Conservation (phyloP, 2,888 invertebrate species). For the Drosophila gaucha region DNA sequence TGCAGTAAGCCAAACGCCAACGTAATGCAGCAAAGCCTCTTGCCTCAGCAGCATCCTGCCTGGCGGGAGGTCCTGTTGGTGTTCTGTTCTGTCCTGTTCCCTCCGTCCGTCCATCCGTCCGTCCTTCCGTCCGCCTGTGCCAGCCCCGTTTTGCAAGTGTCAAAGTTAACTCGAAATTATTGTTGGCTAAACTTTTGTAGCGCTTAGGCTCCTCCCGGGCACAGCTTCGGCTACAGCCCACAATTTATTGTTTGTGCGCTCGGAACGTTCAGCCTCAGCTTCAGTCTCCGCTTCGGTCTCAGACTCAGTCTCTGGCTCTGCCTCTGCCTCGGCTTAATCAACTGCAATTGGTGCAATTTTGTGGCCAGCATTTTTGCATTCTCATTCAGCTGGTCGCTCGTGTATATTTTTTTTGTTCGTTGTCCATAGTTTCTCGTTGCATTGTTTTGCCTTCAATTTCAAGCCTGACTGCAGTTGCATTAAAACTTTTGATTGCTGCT, state of each 20-base stretch:
- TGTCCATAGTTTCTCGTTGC: constrained; percentile 37
- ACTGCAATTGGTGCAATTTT: constrained; percentile 76
- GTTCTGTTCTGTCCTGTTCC: constrained; percentile 9
- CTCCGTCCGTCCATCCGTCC: constrained; percentile 2
- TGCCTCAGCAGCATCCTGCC: constrained; percentile 26
- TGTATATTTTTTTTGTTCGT: constrained; percentile 16
- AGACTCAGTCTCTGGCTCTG: constrained; percentile 23
- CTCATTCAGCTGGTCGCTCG: constrained; percentile 44
- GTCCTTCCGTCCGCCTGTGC: constrained; percentile 40
- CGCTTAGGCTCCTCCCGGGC: constrained; percentile 56
- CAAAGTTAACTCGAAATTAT: constrained; percentile 82
- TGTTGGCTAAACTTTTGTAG: constrained; percentile 81
- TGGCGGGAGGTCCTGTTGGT: constrained; percentile 32
- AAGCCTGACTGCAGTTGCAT: constrained; percentile 70
- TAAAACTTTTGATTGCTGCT: constrained; percentile 74
- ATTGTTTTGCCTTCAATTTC: constrained; percentile 67
- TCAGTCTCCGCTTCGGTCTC: neutral
- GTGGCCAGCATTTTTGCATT: constrained; percentile 68
- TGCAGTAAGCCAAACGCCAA: constrained; percentile 63
- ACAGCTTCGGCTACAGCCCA: constrained; percentile 2
- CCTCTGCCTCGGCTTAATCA: constrained; percentile 65
- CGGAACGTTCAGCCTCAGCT: constrained; percentile 24
- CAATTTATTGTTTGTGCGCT: constrained; percentile 65
- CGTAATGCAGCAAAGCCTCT: constrained; percentile 23
- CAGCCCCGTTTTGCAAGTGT: constrained; percentile 76